These are phyloP conservation scores for Emydocephalus ijimae DNA, from an alignment of 2,113 vertebrate species.

Conservation along the genomic window DNA sequence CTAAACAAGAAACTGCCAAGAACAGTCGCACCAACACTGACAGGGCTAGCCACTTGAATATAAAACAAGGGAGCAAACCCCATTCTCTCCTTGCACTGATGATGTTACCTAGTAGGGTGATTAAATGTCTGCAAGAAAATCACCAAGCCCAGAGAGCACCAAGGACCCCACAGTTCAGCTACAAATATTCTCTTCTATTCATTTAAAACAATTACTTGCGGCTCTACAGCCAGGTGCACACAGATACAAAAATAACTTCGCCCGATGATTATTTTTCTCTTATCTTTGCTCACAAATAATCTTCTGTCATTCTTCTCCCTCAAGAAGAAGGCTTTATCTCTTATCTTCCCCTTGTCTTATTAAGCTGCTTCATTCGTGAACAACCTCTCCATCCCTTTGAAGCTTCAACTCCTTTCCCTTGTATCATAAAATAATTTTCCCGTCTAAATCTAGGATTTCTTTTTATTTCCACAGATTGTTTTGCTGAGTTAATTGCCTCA, in stretches of 20 bases:
- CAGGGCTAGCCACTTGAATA: neutral
- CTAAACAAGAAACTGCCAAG: neutral
- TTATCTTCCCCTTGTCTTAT: neutral
- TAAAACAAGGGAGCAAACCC: too few relatives aligned
- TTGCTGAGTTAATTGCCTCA: neutral
- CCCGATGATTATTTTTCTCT: neutral
- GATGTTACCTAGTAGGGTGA: too few relatives aligned
- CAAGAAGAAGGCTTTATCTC: neutral
- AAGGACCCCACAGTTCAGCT: neutral
- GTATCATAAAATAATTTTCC: neutral
- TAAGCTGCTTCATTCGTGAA: neutral
- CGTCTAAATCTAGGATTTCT: neutral
- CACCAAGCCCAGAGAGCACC: too few relatives aligned
- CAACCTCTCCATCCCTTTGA: neutral
- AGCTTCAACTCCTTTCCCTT: neutral
- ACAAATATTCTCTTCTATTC: neutral
- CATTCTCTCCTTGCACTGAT: too few relatives aligned
- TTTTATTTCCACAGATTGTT: neutral
- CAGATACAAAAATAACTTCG: neutral
- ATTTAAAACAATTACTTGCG: neutral
- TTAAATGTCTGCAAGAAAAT: too few relatives aligned
- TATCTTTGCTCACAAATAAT: neutral
- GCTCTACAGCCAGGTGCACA: neutral
- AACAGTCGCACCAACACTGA: neutral
- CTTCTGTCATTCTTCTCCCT: neutral